Base-by-base conservation (phyloP, 2,888 invertebrate species). In the Campoplex capitator region DNA sequence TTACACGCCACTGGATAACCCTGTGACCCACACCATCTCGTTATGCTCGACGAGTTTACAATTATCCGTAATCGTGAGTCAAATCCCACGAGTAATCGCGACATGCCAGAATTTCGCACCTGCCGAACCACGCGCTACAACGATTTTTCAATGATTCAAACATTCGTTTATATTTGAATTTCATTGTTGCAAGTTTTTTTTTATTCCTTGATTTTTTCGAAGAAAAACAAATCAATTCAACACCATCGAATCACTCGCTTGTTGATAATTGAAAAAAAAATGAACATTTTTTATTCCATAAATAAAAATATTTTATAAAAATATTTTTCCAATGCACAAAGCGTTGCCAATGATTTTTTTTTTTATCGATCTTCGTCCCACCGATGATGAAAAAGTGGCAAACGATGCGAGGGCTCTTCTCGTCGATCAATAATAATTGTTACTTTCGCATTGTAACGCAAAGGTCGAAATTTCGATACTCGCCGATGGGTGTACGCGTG, bases 11-110 rank as follows among this genome's bases (percentile, higher is more conserved):
- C 79, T 62, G 68, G 45, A 79, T 79, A 45, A 71, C 75, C 79
- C 58, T 54, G 54, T 16, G 48, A 28, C 74, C 62, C 45, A 32
- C 35, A 28, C 68, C 38, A 35, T 70, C 68, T 45, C 42, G 56
- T 35, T 70, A 67, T 73, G 56, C 65, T 73, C 84, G 79, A 84
- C 84, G 79, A 84, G 79, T 84, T 84, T 84, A 84, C 79, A 84
- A 84, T 84, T 84, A 84, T 73, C 84, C 54, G 70, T 84, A 84
- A 84, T 79, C 84, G 84, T 67, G 84, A 77, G 68, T 79, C 58
- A 79, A 84, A 84, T 84, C 84, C 84, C 84, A 68, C 74, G 84
- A 79, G 84, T 84, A 84, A 84, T 84, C 84, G 75, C 79, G n/a
- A 79, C 79, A 62, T 35, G 38, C 74, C 68, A 70, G 28, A 54